Conservation (phyloP, 1,140 invertebrate species). For the Protaetia brevitarsis region DNA sequence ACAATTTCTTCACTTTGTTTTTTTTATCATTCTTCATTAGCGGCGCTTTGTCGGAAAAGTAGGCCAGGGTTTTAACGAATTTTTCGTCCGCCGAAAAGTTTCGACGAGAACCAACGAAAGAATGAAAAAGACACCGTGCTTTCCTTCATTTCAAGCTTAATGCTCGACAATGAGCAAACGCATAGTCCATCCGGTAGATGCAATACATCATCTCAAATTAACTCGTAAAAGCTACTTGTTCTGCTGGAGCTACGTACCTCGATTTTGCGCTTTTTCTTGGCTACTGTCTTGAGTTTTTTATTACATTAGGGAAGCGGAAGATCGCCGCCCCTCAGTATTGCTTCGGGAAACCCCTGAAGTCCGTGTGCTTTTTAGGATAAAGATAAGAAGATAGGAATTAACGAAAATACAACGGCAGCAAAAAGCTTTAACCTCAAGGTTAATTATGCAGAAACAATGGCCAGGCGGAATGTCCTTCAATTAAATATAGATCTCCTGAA, state of each 20-base stretch:
- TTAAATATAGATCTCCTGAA: too few relatives aligned
- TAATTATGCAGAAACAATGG: too few relatives aligned
- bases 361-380: too few relatives aligned
- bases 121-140: neutral
- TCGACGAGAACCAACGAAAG: neutral
- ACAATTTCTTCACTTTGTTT: neutral
- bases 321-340: too few relatives aligned
- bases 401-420: too few relatives aligned
- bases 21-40: conserved; percentile 8
- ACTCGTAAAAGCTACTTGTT: conserved; percentile 16
- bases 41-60: neutral
- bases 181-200: conserved; percentile 2
- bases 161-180: conserved; percentile 11
- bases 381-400: too few relatives aligned
- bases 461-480: too few relatives aligned
- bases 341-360: too few relatives aligned
- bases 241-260: neutral
- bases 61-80: conserved; percentile 1
- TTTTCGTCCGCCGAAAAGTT: neutral
- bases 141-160: neutral
- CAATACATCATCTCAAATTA: conserved; percentile 13
- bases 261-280: neutral
- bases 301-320: neutral
- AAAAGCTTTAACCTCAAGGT: too few relatives aligned
- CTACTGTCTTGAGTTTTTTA: neutral